Base-by-base conservation (phyloP, 1,140 invertebrate species). In the Cecropterus lyciades region DNA sequence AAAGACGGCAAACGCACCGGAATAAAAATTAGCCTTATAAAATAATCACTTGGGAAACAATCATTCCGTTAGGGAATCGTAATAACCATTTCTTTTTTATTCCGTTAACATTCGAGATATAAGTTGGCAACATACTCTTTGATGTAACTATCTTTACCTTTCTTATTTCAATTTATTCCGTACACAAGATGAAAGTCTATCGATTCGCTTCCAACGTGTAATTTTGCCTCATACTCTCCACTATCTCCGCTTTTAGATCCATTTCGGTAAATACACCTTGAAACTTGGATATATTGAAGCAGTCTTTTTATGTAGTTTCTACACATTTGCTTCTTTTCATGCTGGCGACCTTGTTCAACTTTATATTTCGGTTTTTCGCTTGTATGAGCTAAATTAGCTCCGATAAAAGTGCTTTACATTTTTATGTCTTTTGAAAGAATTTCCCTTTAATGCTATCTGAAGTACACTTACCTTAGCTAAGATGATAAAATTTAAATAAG, bases 151-250 rank as follows among this genome's bases (percentile, higher is more conserved):
- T 15, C 24, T 37, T 42, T 65, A 27, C 10, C 63, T 45, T 65
- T 20, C 63, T 45, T 52, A 37, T 53, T 45, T 65, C 63, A 53
- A 65, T 55, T 65, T 65, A 46, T 65, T 52, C 51, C 14, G 27
- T 17, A 53, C 51, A 53, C 51, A 53, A 16, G 27, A 53, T 53
- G 51, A 53, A 53, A 53, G 51, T 37, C 27, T 13, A 53, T 53
- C 33, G 51, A 24, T 53, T 53, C 14, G 24, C 30, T 9, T 24
- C 24, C 10, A 53, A 53, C 27, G 10, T 55, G 51, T 55, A 65
- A 33, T 55, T 43, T 55, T 55, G 20, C 13, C 33, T 30, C 27
- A 33, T 52, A 40, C 51, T 53, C 15, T 53, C 51, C 27, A 53
- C 51, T 53, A 53, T 53, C 51, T 40, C 30, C 51, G 51, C 51